Conservation (phyloP, 2,797 vertebrate species). For the Lates japonicus region DNA sequence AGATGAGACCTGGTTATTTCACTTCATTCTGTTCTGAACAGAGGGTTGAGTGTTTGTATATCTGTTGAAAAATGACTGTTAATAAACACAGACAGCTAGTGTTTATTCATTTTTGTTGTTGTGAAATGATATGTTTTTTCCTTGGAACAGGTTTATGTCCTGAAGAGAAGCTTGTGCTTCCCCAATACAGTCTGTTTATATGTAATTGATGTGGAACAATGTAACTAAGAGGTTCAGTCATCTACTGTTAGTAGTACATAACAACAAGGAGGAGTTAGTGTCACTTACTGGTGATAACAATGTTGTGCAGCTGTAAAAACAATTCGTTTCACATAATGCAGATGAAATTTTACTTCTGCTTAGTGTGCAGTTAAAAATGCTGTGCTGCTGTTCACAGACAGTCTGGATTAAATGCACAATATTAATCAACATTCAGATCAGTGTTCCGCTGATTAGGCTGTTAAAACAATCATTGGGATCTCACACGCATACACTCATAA, state of each 20-base stretch:
- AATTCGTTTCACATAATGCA: constrained; percentile 20
- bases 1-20: not conserved
- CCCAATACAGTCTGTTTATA: constrained; percentile 15
- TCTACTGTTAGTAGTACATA: not conserved
- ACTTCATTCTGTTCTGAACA: constrained; percentile 22
- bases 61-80: constrained; percentile 21
- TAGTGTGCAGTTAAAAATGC: constrained; percentile 3
- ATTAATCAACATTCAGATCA: constrained; percentile 27
- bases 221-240: constrained; percentile 5
- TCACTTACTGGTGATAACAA: not conserved
- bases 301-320: constrained; percentile 15
- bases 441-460: constrained; percentile 25
- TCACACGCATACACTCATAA: constrained; percentile 15
- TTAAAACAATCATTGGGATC: constrained; percentile 23
- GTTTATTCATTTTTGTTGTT: constrained; percentile 36
- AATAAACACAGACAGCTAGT: constrained; percentile 36
- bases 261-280: constrained; percentile 17
- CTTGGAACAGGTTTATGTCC: constrained; percentile 16
- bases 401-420: constrained; percentile 19
- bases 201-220: constrained; percentile 8
- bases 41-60: constrained; percentile 7
- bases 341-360: constrained; percentile 2
- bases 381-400: constrained; percentile 12
- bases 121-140: constrained; percentile 21
- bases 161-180: constrained; percentile 12